Conservation (phyloP, 2,113 vertebrate genomes). For the Columbina picui region DNA sequence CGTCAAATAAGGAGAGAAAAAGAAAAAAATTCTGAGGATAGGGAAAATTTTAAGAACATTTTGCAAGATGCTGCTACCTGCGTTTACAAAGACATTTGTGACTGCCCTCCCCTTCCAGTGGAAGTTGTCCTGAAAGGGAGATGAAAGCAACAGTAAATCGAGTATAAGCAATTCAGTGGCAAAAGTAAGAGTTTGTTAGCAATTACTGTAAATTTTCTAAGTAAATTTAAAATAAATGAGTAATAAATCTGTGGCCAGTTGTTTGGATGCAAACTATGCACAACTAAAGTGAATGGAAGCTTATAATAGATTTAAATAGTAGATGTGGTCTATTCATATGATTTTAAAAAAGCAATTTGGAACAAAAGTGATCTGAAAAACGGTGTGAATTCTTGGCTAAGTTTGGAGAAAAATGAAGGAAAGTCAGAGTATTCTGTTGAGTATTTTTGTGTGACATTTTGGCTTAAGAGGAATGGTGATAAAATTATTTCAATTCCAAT, state of each 20-base stretch:
- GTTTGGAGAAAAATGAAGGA: not conserved
- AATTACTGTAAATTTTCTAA: not conserved
- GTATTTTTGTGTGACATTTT: not conserved
- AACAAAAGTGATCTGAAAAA: not conserved
- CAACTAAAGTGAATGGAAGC: not conserved
- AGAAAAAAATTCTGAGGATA: not conserved
- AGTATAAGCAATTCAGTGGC: not conserved
- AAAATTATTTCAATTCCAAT: not conserved
- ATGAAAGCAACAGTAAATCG: not conserved
- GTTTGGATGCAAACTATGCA: not conserved
- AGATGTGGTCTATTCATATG: not conserved
- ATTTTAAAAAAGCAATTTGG: not conserved
- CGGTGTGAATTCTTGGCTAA: not conserved
- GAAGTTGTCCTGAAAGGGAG: not conserved
- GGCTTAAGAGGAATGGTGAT: not conserved
- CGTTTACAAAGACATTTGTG: not conserved
- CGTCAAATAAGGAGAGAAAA: not conserved
- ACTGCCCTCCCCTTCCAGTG: not conserved
- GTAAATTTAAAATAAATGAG: not conserved
- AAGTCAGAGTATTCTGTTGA: not conserved
- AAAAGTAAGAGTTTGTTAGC: not conserved
- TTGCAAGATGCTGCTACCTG: not conserved
- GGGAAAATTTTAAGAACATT: not conserved
- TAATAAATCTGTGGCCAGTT: not conserved
- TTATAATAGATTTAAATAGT: not conserved